These are phyloP conservation scores for Peromyscus californicus DNA, from an alignment of 2,113 vertebrate genomes.

Conservation along the genomic window DNA sequence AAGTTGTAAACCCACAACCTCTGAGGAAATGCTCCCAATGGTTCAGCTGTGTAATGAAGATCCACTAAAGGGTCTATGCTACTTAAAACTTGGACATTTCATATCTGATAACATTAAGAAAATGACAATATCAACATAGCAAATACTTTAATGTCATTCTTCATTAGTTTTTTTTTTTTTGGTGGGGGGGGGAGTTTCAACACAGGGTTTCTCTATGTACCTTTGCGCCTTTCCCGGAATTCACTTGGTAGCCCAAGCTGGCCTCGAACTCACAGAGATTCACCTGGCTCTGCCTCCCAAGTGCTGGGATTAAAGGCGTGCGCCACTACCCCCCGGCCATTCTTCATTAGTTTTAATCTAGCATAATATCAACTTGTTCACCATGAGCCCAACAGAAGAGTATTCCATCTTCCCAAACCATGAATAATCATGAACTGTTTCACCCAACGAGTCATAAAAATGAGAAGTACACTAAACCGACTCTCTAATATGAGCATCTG, in stretches of 20 bases:
- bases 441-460: conserved; percentile 41
- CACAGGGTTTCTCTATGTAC: too few relatives aligned
- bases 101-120: neutral
- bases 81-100: conserved; percentile 7
- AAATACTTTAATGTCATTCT: neutral
- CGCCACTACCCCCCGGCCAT: too few relatives aligned
- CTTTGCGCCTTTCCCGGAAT: too few relatives aligned
- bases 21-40: neutral
- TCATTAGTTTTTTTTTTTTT: too few relatives aligned
- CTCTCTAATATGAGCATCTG: neutral
- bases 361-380: neutral
- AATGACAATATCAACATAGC: neutral
- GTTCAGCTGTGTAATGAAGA: neutral
- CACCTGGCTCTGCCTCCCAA: too few relatives aligned
- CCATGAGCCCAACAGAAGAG: neutral
- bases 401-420: neutral
- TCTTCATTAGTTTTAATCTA: conserved; percentile 33
- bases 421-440: conserved; percentile 11
- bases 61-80: neutral
- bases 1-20: neutral
- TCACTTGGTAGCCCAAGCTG: too few relatives aligned
- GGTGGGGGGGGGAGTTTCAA: too few relatives aligned
- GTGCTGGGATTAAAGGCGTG: too few relatives aligned
- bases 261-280: too few relatives aligned
- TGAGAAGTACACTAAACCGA: neutral